Percentiles rank a stretch among this genome's conserved stretches.
phyloP scores from a whole-genome alignment of 2,888 invertebrate species.

The Campaea margaritaria region DNA sequence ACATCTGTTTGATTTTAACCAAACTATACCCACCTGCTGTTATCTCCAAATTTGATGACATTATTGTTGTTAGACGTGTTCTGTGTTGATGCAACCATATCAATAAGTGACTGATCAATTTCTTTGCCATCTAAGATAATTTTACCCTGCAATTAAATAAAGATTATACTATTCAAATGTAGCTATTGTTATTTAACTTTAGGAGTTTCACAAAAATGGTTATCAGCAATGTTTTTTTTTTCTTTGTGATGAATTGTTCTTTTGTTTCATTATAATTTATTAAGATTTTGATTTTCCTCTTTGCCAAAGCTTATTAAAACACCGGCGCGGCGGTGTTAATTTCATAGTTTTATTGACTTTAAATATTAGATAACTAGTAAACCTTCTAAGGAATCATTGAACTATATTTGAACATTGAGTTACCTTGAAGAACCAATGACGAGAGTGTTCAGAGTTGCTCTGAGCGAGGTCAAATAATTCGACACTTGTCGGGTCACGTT shows the following conservation, averaged over 20 bases:
- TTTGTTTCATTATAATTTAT: no score
- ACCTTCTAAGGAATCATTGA: slow-evolving; percentile 1
- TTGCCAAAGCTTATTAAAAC: no score
- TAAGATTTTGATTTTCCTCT: no score
- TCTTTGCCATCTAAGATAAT: slow-evolving; percentile 93
- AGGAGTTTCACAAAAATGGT: no score
- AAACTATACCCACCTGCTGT: slow-evolving; percentile 89
- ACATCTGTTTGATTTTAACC: no score
- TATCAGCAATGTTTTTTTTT: no score
- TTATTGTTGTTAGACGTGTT: slow-evolving; percentile 94
- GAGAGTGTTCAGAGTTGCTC: slow-evolving; percentile 98
- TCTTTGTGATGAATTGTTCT: no score
- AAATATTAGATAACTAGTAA: neutral
- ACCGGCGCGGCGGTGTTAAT: no score
- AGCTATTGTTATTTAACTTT: no score
- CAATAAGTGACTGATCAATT: slow-evolving; percentile 92
- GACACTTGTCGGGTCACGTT: slow-evolving; percentile 97
- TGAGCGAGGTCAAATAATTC: slow-evolving; percentile 99
- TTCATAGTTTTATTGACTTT: neutral
- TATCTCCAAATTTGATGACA: slow-evolving; percentile 98
- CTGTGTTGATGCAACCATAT: slow-evolving; percentile 97
- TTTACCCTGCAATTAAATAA: slow-evolving; percentile 85
- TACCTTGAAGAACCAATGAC: slow-evolving; percentile 99
- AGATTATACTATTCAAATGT: neutral
- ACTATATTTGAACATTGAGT: slow-evolving; percentile 25